phyloP scores from a whole-genome alignment of 2,797 vertebrate species.

The Menidia menidia region DNA sequence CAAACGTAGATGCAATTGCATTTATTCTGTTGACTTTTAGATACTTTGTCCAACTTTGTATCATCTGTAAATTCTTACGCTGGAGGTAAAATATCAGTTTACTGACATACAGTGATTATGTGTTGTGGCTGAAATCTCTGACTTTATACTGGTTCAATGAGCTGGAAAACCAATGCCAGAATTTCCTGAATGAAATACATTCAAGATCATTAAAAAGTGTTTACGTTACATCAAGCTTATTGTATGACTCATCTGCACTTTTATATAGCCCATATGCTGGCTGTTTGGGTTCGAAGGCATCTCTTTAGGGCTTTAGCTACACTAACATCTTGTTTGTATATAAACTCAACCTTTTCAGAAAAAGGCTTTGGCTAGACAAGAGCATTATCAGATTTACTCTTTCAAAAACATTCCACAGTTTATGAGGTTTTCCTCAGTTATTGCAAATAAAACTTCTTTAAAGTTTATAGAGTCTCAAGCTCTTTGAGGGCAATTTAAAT shows the following conservation, averaged over 20 bases:
- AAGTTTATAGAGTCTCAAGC: constrained; percentile 10
- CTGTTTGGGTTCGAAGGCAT: constrained; percentile 9
- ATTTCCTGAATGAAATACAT: constrained; percentile 11
- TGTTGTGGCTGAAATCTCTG: neutral
- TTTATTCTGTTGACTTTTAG: neutral
- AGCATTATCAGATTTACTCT: constrained; percentile 20
- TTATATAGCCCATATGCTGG: constrained; percentile 37
- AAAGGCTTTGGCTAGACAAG: neutral
- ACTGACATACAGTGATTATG: neutral
- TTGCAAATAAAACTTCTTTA: constrained; percentile 16
- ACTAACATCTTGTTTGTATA: constrained; percentile 34
- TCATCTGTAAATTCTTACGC: neutral
- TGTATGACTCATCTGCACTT: constrained; percentile 31
- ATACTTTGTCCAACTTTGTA: neutral
- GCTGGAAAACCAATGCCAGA: constrained; percentile 13
- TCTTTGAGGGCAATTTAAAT: neutral
- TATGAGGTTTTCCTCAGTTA: neutral
- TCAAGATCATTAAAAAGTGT: neutral
- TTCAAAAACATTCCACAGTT: constrained; percentile 9
- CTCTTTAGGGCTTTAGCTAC: constrained; percentile 7
- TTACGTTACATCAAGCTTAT: constrained; percentile 16
- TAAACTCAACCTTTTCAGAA: constrained; percentile 9
- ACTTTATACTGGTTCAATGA: neutral
- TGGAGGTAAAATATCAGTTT: neutral
- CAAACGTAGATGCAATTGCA: neutral